phyloP scores from a whole-genome alignment of 1,140 invertebrate species.

The Drosophila pachea region DNA sequence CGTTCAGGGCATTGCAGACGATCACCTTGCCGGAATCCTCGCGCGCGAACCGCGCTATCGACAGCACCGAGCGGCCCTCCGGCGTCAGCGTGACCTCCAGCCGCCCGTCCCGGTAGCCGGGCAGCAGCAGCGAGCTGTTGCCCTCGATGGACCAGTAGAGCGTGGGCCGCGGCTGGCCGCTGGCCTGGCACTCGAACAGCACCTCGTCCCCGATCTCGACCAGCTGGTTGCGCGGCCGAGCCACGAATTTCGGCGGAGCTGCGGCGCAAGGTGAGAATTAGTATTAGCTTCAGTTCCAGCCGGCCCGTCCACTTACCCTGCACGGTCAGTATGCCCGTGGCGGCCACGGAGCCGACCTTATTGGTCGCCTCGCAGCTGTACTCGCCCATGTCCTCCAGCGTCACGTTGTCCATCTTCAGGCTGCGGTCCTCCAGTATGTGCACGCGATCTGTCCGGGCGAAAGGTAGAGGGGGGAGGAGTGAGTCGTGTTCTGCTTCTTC shows the following conservation, averaged over 20 bases:
- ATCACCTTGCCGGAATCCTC: conserved; percentile 84
- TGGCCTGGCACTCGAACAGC: conserved; percentile 84
- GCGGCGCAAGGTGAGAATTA: too few relatives aligned
- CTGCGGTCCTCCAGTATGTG: conserved; percentile 89
- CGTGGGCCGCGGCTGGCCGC: conserved; percentile 85
- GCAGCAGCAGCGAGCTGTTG: conserved; percentile 85
- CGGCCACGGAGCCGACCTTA: conserved; percentile 89
- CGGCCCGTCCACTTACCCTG: conserved; percentile 88
- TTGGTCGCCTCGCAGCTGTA: conserved; percentile 96
- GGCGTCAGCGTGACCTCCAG: conserved; percentile 82
- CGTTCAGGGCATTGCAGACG: conserved; percentile 90
- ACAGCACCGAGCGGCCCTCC: conserved; percentile 83
- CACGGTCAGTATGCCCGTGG: conserved; percentile 89
- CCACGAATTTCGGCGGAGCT: conserved; percentile 84
- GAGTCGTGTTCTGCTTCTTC: conserved; percentile 15
- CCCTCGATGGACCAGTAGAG: conserved; percentile 90
- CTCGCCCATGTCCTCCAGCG: conserved; percentile 90
- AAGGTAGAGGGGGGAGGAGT: conserved; percentile 7
- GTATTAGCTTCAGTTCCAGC: too few relatives aligned
- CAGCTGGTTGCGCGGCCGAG: conserved; percentile 83
- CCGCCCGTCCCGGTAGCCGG: conserved; percentile 82
- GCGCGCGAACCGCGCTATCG: conserved; percentile 82
- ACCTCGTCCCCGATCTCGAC: conserved; percentile 84
- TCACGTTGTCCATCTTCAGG: conserved; percentile 87
- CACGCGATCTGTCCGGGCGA: conserved; percentile 82